Percentiles rank a stretch among this genome's conserved stretches.
Evolutionary conservation across 2,113 vertebrate genomes (phyloP).

Genomic region (Fulmarus glacialis): DNA sequence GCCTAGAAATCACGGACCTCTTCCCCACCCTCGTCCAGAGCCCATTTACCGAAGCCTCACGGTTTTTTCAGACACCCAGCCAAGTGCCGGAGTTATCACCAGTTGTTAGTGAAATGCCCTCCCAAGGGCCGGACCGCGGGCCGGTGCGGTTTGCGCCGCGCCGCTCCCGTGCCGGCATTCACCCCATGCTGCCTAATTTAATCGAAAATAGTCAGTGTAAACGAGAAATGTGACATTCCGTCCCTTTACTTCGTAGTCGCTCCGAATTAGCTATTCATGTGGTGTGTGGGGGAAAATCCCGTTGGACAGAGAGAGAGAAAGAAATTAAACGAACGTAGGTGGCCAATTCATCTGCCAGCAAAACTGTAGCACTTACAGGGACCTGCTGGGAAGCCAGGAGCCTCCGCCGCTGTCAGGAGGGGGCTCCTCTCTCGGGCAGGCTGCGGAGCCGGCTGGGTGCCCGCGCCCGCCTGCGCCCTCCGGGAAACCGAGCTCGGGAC

Average conservation of each 20-base stretch:
- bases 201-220: not conserved
- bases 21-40: not conserved
- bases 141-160: not conserved
- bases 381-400: not conserved
- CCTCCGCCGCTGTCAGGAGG: not conserved
- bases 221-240: not conserved
- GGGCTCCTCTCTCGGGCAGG: not conserved
- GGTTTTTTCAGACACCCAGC: not conserved
- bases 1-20: not conserved
- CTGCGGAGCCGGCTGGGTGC: not conserved
- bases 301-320: not conserved
- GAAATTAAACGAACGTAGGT: not conserved
- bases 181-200: not conserved
- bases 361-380: not conserved
- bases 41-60: not conserved
- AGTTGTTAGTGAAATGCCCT: not conserved
- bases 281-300: accelerated
- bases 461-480: not conserved
- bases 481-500: not conserved
- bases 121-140: not conserved
- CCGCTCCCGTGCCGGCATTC: not conserved
- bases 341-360: not conserved
- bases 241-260: not conserved
- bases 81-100: not conserved
- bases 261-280: not conserved